Evolutionary conservation across 1,140 invertebrate species (phyloP), one percentile per base, ranked within the genome.

Genomic region (Lysiphlebus fabarum): DNA sequence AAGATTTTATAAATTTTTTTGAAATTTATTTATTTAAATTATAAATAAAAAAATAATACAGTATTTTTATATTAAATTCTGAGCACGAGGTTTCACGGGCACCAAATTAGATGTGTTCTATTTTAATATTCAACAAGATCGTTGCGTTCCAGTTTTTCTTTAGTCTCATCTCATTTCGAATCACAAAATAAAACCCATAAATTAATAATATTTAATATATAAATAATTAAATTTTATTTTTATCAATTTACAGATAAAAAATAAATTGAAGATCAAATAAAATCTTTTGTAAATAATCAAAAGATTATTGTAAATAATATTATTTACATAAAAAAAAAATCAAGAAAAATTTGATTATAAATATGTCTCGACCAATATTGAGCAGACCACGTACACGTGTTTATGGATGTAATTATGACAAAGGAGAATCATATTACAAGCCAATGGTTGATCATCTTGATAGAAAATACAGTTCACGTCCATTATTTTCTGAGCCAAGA

Each of bases 321-420:
- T 40, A 40, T 40, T 40, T 40, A 34, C 37, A 17, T 7, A 6
- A 53, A 12, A 45, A 12, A 44, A 12, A 12, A 11, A 17, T 56
- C 33, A 56, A 38, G 51, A 53, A 48, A 12, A 62, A 59, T 0
- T 42, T 57, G 34, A 40, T 45, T 37, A 53, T 6, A 37, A 50
- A 58, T 10, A 49, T 80, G 77, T 77, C 78, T 50, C 77, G 80
- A 66, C 77, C 78, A 65, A 76, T 81, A 60, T 69, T 81, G 26
- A 80, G 82, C 64, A 82, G 88, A 76, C 86, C 86, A 64, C 82
- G 88, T 56, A 90, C 88, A 8, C 84, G 85, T 70, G 85, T 91
- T 62, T 90, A 91, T 69, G 87, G 89, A 67, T 89, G 87, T 72
- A 91, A 90, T 70, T 90, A 90, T 74, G 85, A 89, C 76, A 88